These are phyloP conservation scores for Myotis davidii DNA, from an alignment of 2,113 vertebrate species.

Conservation along the genomic window DNA sequence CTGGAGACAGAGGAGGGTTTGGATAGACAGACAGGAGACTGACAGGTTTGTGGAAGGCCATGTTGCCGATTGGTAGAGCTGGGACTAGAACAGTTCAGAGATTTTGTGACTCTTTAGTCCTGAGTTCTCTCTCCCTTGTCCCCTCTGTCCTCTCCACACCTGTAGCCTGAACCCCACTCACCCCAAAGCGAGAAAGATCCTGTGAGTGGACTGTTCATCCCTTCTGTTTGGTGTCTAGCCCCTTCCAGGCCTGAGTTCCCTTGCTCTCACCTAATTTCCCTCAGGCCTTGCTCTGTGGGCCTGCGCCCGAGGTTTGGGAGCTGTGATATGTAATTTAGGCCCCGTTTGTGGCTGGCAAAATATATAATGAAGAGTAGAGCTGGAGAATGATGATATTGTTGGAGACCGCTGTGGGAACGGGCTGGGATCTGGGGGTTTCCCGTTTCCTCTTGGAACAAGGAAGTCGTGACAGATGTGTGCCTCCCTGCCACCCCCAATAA, in stretches of 20 bases:
- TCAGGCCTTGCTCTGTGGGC: slow-evolving; percentile 59
- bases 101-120: not conserved
- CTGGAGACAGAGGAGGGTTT: not conserved
- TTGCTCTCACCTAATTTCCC: slow-evolving; percentile 65
- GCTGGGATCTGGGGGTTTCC: not conserved
- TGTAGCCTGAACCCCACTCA: not conserved
- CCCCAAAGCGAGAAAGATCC: not conserved
- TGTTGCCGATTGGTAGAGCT: not conserved
- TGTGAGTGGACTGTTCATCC: not conserved
- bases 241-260: slow-evolving; percentile 21
- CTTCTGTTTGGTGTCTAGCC: slow-evolving; percentile 17
- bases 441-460: slow-evolving; percentile 61
- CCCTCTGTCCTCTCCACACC: not conserved
- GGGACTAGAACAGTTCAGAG: not conserved
- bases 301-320: slow-evolving; percentile 60
- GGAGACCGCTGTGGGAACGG: slow-evolving; percentile 57
- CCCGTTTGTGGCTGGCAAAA: slow-evolving; percentile 65
- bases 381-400: slow-evolving; percentile 62
- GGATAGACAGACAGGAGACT: not conserved
- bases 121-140: not conserved
- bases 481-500: too few species aligned
- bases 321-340: slow-evolving; percentile 69
- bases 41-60: not conserved
- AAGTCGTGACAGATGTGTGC: slow-evolving; percentile 4
- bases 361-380: slow-evolving; percentile 52